Base-by-base conservation (phyloP, 2,888 invertebrate species). In the Heterodera filipjevi region DNA sequence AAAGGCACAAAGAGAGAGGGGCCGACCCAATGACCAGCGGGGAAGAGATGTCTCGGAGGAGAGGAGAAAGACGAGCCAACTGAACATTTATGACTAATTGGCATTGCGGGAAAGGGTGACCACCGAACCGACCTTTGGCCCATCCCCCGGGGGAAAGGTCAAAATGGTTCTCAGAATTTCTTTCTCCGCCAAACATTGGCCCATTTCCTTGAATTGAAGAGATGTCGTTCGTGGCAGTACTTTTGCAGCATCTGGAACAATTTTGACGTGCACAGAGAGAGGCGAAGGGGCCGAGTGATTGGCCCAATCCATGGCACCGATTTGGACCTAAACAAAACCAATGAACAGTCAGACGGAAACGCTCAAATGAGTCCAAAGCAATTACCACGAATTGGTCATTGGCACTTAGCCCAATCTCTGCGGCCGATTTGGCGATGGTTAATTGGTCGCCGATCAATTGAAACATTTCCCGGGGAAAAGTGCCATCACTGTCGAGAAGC, bases 221-320 rank as follows among this genome's bases (percentile, higher is more conserved):
- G 27, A 33, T 35, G 68, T 19, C 32, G 8, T 35, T 35, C 12
- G 19, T 68, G 33, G 68, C 68, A 35, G 68, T 16, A 68, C 19
- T 68, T 68, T 68, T 68, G 68, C 68, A 12, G 12, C 22, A 14
- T 33, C 68, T 33, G 33, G 2, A 22, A 68, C 68, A 19, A 68
- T 68, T 33, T 35, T 14, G 16, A 68, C 35, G 14, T 68, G 33
- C 33, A 68, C 68, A 35, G 1, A 33, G 68, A 68, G 68, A 3
- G 68, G 68, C n/a, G 68, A 68, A 22, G 33, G 33, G 8, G 68
- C 32, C 22, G 68, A 68, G 33, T 68, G 68, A 68, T 68, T 68
- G 68, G 68, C 68, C 16, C 33, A 35, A 35, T 68, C 68, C 16
- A 68, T 35, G 22, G 68, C 68, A 8, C 33, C 68, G 10, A 68